These are phyloP conservation scores for Catostylus mosaicus DNA, from an alignment of 30 jellyfish, hydroid and myxozoan species.

Conservation along the genomic window DNA sequence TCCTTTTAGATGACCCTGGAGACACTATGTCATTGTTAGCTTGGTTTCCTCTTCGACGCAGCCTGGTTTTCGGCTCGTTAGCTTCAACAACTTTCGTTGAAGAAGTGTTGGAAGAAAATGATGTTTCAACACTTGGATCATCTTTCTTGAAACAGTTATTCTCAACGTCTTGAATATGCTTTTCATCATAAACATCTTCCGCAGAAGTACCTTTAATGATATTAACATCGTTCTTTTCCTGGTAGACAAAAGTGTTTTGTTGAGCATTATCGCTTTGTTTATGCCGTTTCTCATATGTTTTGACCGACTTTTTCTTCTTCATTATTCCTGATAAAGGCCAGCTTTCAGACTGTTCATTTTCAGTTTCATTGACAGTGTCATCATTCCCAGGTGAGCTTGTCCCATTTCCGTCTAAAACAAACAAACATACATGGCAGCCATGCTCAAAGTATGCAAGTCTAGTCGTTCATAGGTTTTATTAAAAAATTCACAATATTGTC, in stretches of 20 bases:
- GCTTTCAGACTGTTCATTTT: conserved; percentile 8
- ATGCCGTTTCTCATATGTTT: conserved; percentile 26
- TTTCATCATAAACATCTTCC: conserved; percentile 27
- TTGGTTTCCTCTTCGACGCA: neutral
- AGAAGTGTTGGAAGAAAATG: neutral
- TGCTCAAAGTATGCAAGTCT: too few species aligned
- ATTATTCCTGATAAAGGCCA: conserved; percentile 54
- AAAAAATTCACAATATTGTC: too few species aligned
- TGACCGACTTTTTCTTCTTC: conserved; percentile 38
- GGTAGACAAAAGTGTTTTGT: too few species aligned
- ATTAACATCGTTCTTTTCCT: neutral
- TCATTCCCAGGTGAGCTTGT: neutral
- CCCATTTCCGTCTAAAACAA: too few species aligned
- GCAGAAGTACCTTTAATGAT: neutral
- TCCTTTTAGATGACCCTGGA: conserved; percentile 8
- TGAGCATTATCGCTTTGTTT: conserved; percentile 3
- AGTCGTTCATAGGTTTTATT: too few species aligned
- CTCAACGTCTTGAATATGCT: conserved; percentile 24
- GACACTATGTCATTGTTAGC: neutral
- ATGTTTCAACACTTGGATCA: neutral
- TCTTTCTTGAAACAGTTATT: conserved; percentile 25
- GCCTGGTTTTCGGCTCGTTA: neutral
- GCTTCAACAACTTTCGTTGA: neutral
- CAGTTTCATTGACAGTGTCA: neutral
- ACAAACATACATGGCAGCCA: too few species aligned